phyloP scores from a whole-genome alignment of 2,888 invertebrate species.

The Cantharis nigra region DNA sequence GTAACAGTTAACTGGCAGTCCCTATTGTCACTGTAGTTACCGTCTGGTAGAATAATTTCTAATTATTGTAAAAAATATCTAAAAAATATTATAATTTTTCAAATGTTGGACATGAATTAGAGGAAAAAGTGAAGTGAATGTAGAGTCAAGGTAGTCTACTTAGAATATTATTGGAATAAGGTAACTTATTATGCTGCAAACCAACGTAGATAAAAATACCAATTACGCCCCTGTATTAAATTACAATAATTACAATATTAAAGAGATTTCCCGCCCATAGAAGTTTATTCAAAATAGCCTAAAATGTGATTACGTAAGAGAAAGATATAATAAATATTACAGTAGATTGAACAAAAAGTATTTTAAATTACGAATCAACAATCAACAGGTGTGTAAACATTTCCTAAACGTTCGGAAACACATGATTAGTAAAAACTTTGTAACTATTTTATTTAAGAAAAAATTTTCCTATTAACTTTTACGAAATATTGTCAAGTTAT shows the following conservation, averaged over 20 bases:
- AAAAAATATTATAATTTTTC: not conserved
- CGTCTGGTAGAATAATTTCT: too few relatives aligned
- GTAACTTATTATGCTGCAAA: not conserved
- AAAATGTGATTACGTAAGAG: not conserved
- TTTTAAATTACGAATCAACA: not conserved
- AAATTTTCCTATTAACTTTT: not conserved
- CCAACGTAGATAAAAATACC: not conserved
- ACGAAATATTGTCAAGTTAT: not conserved
- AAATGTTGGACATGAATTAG: not conserved
- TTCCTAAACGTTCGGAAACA: not conserved
- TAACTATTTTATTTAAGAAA: not conserved
- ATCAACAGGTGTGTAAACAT: constrained; percentile 16
- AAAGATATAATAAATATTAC: not conserved
- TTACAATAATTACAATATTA: not conserved
- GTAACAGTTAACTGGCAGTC: too few relatives aligned
- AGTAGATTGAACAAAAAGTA: not conserved
- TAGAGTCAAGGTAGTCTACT: not conserved
- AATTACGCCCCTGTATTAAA: not conserved
- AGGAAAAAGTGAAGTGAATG: not conserved
- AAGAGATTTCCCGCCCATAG: not conserved
- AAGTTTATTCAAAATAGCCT: not conserved
- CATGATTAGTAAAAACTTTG: not conserved
- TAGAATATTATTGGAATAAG: not conserved
- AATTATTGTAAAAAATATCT: too few relatives aligned
- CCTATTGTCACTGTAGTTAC: too few relatives aligned